Evolutionary conservation across 2,888 invertebrate genomes (phyloP).

Genomic region (Nipponacmea schrenckii): DNA sequence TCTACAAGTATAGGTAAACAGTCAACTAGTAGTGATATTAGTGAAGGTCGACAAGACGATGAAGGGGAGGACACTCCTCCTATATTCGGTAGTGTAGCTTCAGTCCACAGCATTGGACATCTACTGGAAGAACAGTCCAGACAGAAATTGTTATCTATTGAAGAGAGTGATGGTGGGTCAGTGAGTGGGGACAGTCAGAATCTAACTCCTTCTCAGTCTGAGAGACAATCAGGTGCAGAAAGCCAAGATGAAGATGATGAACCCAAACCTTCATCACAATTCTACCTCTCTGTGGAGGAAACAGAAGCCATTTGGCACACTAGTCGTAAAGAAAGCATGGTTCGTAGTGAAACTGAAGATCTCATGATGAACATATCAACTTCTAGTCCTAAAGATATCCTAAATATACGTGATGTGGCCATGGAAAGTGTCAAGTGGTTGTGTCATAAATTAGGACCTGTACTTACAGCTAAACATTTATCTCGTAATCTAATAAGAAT

Average conservation of each 20-base stretch:
- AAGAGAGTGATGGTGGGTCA: conserved; percentile 19
- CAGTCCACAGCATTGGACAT: conserved; percentile 42
- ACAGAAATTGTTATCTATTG: conserved; percentile 9
- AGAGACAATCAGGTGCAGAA: neutral
- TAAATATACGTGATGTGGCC: conserved; percentile 65
- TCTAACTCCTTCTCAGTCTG: neutral
- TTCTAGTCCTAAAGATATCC: conserved; percentile 47
- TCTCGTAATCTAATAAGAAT: conserved; percentile 92
- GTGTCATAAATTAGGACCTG: conserved; percentile 91
- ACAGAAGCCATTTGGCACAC: neutral
- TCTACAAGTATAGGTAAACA: conserved; percentile 27
- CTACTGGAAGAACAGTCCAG: conserved; percentile 21
- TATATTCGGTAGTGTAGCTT: conserved; percentile 24
- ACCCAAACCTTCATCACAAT: neutral
- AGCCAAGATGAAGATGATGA: neutral
- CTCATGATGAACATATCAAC: conserved; percentile 46
- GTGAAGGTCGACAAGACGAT: conserved; percentile 18
- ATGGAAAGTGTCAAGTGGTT: conserved; percentile 79
- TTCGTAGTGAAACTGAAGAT: conserved; percentile 64
- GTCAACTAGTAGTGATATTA: conserved; percentile 39
- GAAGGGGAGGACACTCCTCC: conserved; percentile 19
- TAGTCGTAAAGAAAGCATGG: conserved; percentile 37
- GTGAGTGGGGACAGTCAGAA: neutral
- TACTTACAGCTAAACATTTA: conserved; percentile 89
- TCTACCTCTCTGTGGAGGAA: neutral